Evolutionary conservation across 2,113 vertebrate genomes (phyloP), one percentile per base, ranked within the genome.

Genomic region (Odontophorus gujanensis): DNA sequence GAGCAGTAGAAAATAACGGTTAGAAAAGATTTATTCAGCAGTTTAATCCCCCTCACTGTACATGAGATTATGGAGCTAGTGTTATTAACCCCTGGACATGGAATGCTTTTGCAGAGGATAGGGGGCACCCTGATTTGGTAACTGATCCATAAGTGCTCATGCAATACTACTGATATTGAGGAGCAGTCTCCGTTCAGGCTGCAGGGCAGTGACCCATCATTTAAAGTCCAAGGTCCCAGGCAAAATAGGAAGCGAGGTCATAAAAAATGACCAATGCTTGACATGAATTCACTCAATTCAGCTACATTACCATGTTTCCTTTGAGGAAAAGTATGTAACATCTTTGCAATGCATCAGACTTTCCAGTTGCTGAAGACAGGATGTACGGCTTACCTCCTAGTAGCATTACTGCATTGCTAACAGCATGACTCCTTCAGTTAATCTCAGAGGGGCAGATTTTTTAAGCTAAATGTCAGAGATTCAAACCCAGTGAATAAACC

Each of bases 21-120:
- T 74, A 66, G 50, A 57, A 90, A 85, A 67, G n/a, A 47, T 55
- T 8, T 38, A 21, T 62, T 53, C 67, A 45, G 76, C 42, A 65
- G 21, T 1, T 80, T 57, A 79, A 67, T 28, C 28, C 16, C n/a
- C 6, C 51, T 85, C 32, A 22, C 25, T 43, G 48, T 42, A 19
- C 4, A 12, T 3, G 9, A 48, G 68, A 34, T 61, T 85, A 90
- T 58, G 45, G 43, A 76, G 26, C n/a, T 76, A 2, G 15, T 58
- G 28, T 17, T 34, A 36, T 22, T 25, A 28, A 42, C 1, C 11
- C 15, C 32, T 1, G 2, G 12, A 7, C 1, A 9, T 57, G 59
- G 16, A 75, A 61, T 42, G 19, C 4, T 73, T 73, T 63, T 40
- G 19, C 55, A 48, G 26, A 20, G 36, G 13, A 7, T 9, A n/a